Evolutionary conservation across 2,888 invertebrate species (phyloP), one percentile per base, ranked within the genome.

Genomic region (Sphinx pinastri): DNA sequence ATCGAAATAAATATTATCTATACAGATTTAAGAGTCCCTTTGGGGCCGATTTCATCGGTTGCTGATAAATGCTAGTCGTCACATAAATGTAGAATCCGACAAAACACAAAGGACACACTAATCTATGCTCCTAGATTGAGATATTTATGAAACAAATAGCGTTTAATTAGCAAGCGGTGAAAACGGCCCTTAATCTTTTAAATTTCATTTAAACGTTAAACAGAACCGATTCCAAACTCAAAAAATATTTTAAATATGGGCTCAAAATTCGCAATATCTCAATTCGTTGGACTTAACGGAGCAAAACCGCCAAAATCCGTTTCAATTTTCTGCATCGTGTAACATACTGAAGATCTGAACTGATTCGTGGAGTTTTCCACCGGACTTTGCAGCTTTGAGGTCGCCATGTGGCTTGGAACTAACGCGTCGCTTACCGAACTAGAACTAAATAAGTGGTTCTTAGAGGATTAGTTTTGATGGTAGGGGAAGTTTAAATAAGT

Each of bases 311-410:
- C 79, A 79, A 80, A 79, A 80, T 77, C 79, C 79, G 73, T 83
- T 80, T 75, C 83, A 87, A 89, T 89, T 89, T 89, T 89, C 88
- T 88, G 88, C 89, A 84, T 82, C 83, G 77, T 74, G 75, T 74
- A 79, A 79, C 76, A 76, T 71, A 74, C 73, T 78, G 75, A 81
- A 84, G 82, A 84, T 86, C 83, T 83, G 80, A 84, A 84, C 82
- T 84, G 81, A 84, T 82, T 84, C 79, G 82, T 69, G 69, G 72
- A 70, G 72, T 73, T 76, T 77, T 75, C 76, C 75, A 71, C 63
- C 57, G 71, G 72, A 75, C 72, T 73, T 71, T 70, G 49, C 54
- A 68, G 72, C 74, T 78, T 77, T 74, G 77, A 76, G 72, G 72
- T 68, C 38, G 68, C 25, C 57, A 72, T 68, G 54, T 66, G 73